A percentile compares a stretch with the other conserved stretches of the same genome.
phyloP scores from a whole-genome alignment of 2,888 invertebrate genomes.

The Hyposoter didymator region DNA sequence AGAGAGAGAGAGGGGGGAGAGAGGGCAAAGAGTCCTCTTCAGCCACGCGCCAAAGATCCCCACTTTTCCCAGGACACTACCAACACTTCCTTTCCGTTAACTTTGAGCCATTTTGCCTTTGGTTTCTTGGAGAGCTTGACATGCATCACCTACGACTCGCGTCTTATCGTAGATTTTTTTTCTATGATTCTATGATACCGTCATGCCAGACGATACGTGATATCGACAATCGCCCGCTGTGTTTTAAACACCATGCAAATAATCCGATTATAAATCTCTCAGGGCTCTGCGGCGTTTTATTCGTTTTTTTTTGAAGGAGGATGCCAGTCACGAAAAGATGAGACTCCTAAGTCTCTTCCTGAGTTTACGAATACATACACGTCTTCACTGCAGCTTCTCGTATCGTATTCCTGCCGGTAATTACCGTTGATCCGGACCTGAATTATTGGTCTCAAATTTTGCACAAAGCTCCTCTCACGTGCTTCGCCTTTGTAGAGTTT shows the following conservation, averaged over 20 bases:
- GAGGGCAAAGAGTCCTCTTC: conserved; percentile 57
- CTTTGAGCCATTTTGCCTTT: conserved; percentile 52
- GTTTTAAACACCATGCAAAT: conserved; percentile 51
- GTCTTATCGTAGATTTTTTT: conserved; percentile 21
- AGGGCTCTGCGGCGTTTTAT: conserved; percentile 4
- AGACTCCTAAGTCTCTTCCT: conserved; percentile 38
- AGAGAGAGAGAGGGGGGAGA: conserved; percentile 20
- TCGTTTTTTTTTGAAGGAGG: conserved; percentile 7
- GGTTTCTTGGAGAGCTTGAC: neutral
- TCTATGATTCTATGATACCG: conserved; percentile 1
- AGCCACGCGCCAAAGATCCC: conserved; percentile 81
- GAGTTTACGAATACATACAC: neutral
- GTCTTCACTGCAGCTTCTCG: conserved; percentile 38
- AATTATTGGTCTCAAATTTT: conserved; percentile 63
- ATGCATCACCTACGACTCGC: neutral
- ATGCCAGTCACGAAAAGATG: conserved; percentile 30
- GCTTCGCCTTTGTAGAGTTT: neutral
- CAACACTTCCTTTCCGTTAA: conserved; percentile 33
- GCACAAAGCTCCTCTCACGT: conserved; percentile 10
- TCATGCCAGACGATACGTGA: conserved; percentile 16
- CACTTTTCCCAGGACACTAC: conserved; percentile 69
- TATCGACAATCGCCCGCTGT: conserved; percentile 53
- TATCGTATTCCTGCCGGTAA: conserved; percentile 59
- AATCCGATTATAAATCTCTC: conserved; percentile 55
- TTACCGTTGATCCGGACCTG: conserved; percentile 58